A percentile compares a stretch with the other conserved stretches of the same genome.
These are phyloP conservation scores for Ephydatia muelleri DNA, from an alignment of 37 sponge, comb jelly and placozoan genomes.

Conservation along the genomic window DNA sequence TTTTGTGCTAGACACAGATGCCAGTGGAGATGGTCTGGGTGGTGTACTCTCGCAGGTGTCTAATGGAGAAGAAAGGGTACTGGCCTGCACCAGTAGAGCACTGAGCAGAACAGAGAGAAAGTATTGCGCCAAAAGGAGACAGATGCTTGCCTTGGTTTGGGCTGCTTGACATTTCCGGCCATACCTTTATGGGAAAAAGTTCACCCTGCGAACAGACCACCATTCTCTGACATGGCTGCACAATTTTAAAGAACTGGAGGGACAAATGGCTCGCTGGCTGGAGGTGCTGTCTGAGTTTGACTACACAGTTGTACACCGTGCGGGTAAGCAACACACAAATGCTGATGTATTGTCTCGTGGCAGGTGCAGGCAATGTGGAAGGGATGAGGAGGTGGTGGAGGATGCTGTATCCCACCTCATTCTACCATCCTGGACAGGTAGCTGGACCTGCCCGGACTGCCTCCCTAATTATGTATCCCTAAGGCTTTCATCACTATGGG, in stretches of 20 bases:
- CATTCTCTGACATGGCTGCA: slow-evolving; percentile 21
- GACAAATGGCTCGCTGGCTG: slow-evolving; percentile 38
- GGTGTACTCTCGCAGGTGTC: slow-evolving; percentile 38
- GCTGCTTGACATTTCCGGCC: slow-evolving; percentile 4
- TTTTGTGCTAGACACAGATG: slow-evolving; percentile 48
- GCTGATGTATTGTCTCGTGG: slow-evolving; percentile 27
- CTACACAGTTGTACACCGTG: slow-evolving; percentile 22
- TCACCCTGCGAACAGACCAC: slow-evolving; percentile 29
- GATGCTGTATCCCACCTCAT: no score
- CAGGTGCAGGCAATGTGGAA: slow-evolving; percentile 14
- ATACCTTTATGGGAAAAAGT: slow-evolving; percentile 12
- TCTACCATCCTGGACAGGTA: no score
- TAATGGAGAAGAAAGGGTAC: slow-evolving; percentile 22
- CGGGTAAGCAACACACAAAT: slow-evolving; percentile 12
- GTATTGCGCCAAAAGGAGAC: slow-evolving; percentile 15
- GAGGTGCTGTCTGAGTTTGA: slow-evolving; percentile 23
- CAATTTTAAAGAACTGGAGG: slow-evolving; percentile 24
- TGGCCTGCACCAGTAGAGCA: slow-evolving; percentile 30
- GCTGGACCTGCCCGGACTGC: no score
- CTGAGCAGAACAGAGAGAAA: slow-evolving; percentile 24
- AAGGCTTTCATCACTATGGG: no score
- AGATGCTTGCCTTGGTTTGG: slow-evolving; percentile 26
- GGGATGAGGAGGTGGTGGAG: background rate
- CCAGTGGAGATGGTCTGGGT: slow-evolving; percentile 31
- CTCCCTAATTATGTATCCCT: no score